phyloP scores from a whole-genome alignment of 2,113 vertebrate genomes.

The Neogobius melanostomus region DNA sequence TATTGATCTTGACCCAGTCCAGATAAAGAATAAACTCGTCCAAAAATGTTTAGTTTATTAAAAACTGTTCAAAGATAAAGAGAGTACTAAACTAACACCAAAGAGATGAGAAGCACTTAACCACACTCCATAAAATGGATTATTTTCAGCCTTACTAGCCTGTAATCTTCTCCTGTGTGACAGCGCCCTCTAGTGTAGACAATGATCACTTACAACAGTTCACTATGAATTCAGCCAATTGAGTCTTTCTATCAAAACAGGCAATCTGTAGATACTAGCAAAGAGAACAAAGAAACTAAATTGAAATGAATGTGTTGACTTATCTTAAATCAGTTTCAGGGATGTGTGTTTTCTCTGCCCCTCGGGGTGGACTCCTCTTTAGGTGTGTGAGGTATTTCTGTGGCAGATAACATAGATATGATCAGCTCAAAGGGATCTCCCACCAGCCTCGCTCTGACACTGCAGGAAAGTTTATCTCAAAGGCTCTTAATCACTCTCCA shows the following conservation, averaged over 20 bases:
- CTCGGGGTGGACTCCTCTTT: conserved; percentile 29
- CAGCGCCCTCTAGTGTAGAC: conserved; percentile 61
- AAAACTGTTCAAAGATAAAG: too few species aligned
- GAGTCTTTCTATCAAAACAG: background rate
- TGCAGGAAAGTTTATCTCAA: conserved; percentile 18
- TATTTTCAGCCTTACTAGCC: background rate
- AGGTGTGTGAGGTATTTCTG: conserved; percentile 39
- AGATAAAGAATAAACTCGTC: too few species aligned
- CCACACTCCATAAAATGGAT: too few species aligned
- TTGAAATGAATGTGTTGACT: background rate
- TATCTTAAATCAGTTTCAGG: conserved; percentile 15
- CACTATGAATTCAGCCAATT: background rate
- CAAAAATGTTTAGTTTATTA: too few species aligned
- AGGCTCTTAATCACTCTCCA: conserved; percentile 21
- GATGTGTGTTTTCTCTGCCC: background rate
- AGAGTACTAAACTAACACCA: too few species aligned
- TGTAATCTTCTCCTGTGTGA: conserved; percentile 13
- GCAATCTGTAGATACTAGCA: background rate
- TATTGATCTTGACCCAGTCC: too few species aligned
- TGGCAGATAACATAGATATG: conserved; percentile 47
- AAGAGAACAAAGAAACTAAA: background rate
- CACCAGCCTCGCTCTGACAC: conserved; percentile 23
- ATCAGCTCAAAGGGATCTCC: conserved; percentile 35
- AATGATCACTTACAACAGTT: background rate
- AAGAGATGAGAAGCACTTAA: too few species aligned